phyloP scores from a whole-genome alignment of 2,888 invertebrate species.

The Tromatobia lineatoria region DNA sequence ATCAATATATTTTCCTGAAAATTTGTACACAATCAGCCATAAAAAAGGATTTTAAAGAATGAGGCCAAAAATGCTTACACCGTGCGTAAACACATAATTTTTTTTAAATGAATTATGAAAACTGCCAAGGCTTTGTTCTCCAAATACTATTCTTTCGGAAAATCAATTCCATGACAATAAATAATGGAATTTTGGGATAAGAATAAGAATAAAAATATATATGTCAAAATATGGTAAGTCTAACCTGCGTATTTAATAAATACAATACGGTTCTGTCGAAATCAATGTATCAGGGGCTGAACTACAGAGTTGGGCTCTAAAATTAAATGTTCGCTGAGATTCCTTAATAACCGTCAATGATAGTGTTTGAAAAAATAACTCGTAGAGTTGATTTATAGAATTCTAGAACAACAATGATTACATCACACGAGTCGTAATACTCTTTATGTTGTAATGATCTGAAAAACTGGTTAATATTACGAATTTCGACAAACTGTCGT shows the following conservation, averaged over 20 bases:
- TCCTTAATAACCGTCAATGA: not conserved
- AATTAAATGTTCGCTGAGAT: not conserved
- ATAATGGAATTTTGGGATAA: too few species aligned
- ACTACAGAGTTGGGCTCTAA: slow-evolving; percentile 43
- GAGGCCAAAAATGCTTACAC: too few species aligned
- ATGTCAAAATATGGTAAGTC: too few species aligned
- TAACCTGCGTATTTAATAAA: slow-evolving; percentile 30
- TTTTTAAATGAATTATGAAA: too few species aligned
- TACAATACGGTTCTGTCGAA: slow-evolving; percentile 13
- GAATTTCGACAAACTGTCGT: not conserved
- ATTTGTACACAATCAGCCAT: too few species aligned
- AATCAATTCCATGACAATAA: too few species aligned
- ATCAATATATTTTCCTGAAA: too few species aligned
- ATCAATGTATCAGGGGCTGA: slow-evolving; percentile 54
- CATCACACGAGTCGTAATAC: not conserved
- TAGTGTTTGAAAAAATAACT: not conserved
- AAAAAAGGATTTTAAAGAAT: too few species aligned
- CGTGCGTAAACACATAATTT: too few species aligned
- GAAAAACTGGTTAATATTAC: not conserved
- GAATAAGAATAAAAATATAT: too few species aligned
- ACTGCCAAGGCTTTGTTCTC: too few species aligned
- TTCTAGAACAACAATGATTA: not conserved
- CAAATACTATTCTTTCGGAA: too few species aligned
- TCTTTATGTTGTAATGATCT: not conserved
- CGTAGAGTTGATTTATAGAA: slow-evolving; percentile 3